phyloP scores from a whole-genome alignment of 2,888 invertebrate species.

The Cephus nigrinus region DNA sequence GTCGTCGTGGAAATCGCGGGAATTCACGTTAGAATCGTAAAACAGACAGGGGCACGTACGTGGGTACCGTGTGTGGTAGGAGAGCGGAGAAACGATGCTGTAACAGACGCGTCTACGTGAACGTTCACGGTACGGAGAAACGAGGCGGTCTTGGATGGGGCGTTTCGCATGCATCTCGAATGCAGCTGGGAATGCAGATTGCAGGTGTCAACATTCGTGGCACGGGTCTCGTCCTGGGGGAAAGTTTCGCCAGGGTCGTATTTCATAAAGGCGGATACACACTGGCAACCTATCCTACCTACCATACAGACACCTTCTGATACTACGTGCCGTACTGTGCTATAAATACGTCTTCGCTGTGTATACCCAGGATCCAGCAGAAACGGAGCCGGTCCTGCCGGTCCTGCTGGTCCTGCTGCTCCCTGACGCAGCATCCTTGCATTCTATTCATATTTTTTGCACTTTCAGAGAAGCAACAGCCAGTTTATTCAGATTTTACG shows the following conservation, averaged over 20 bases:
- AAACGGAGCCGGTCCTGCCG: not conserved
- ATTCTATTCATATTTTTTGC: too few species aligned
- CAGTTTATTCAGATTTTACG: constrained; percentile 47
- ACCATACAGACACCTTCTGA: constrained; percentile 15
- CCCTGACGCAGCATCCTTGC: not conserved
- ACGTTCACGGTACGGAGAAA: too few species aligned
- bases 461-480: constrained; percentile 33
- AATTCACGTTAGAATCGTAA: too few species aligned
- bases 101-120: too few species aligned
- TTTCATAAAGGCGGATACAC: constrained; percentile 41
- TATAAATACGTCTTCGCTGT: too few species aligned
- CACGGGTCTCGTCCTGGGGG: constrained; percentile 20
- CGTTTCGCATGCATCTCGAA: constrained; percentile 33
- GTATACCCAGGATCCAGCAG: too few species aligned
- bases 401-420: not conserved
- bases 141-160: not conserved
- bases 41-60: too few species aligned
- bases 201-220: constrained; percentile 33
- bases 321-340: too few species aligned
- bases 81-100: too few species aligned
- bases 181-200: constrained; percentile 43
- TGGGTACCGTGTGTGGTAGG: too few species aligned
- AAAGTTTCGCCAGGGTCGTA: constrained; percentile 42
- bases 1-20: too few species aligned
- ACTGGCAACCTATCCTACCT: constrained; percentile 20